Conservation (phyloP, 2,797 vertebrate species). For the Ceryle rudis region DNA sequence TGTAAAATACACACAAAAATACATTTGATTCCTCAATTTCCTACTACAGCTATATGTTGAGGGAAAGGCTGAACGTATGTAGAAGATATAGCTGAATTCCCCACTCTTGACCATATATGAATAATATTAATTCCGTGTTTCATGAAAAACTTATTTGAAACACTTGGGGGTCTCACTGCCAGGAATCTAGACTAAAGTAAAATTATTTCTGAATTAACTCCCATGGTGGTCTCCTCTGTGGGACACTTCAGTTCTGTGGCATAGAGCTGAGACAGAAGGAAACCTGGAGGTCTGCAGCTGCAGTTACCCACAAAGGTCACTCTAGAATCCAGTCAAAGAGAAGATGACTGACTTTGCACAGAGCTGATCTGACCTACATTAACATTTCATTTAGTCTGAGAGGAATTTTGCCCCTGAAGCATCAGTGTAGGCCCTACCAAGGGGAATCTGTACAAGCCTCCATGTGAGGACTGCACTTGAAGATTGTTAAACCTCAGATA, state of each 20-base stretch:
- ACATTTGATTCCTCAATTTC: neutral
- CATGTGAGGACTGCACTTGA: neutral
- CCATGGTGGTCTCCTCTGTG: neutral
- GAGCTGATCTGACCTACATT: neutral
- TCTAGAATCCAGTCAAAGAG: neutral
- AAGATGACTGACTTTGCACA: neutral
- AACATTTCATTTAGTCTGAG: neutral
- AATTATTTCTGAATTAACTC: neutral
- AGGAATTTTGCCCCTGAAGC: neutral
- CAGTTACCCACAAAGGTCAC: fast-evolving
- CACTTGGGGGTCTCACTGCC: neutral
- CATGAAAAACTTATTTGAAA: neutral
- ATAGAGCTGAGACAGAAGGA: neutral
- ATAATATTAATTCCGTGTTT: neutral
- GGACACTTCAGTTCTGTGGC: neutral
- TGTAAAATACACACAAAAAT: neutral
- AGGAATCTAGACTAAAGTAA: neutral
- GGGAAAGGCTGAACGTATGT: neutral
- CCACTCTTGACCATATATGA: neutral
- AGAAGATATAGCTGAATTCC: neutral
- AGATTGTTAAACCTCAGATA: neutral
- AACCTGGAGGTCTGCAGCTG: neutral
- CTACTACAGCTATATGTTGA: neutral
- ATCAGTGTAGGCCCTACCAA: neutral
- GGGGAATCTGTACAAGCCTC: neutral